These are phyloP conservation scores for Tineola bisselliella DNA, from an alignment of 2,888 invertebrate species.

Conservation along the genomic window DNA sequence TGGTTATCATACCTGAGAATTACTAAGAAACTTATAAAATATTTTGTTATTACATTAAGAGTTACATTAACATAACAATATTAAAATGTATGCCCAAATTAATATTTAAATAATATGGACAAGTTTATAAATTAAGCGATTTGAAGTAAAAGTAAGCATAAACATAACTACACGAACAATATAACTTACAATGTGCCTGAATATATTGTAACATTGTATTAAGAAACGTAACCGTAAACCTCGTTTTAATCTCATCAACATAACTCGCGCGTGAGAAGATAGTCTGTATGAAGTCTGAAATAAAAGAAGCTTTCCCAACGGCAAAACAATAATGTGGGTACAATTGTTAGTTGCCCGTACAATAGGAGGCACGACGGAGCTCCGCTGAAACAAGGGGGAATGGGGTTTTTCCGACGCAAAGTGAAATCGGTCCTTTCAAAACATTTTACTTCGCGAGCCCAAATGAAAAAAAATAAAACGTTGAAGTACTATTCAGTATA, in stretches of 20 bases:
- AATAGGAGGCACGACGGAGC: slow-evolving; percentile 35
- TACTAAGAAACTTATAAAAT: slow-evolving; percentile 1
- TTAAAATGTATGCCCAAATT: too few species aligned
- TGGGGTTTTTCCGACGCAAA: slow-evolving; percentile 36
- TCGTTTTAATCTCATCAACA: slow-evolving; percentile 59
- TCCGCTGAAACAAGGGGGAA: slow-evolving; percentile 27
- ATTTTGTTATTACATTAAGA: too few species aligned
- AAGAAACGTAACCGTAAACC: slow-evolving; percentile 27
- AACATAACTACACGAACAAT: not conserved
- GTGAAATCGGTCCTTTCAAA: slow-evolving; percentile 66
- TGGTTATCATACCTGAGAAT: slow-evolving; percentile 22
- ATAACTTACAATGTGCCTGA: not conserved
- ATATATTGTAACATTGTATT: not conserved
- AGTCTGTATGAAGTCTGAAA: slow-evolving; percentile 49
- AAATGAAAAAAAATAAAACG: slow-evolving; percentile 53
- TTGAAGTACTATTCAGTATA: slow-evolving; percentile 39
- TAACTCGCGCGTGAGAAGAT: slow-evolving; percentile 53
- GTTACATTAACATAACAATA: too few species aligned
- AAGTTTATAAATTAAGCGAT: not conserved
- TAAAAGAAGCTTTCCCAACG: slow-evolving; percentile 49
- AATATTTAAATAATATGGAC: not conserved
- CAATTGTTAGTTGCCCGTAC: slow-evolving; percentile 59
- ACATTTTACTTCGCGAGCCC: slow-evolving; percentile 48
- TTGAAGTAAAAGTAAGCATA: not conserved
- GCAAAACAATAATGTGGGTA: slow-evolving; percentile 57